A percentile compares a stretch with the other conserved stretches of the same genome.
Conservation (phyloP, 2,888 invertebrate species). For the Gibbula magus region DNA sequence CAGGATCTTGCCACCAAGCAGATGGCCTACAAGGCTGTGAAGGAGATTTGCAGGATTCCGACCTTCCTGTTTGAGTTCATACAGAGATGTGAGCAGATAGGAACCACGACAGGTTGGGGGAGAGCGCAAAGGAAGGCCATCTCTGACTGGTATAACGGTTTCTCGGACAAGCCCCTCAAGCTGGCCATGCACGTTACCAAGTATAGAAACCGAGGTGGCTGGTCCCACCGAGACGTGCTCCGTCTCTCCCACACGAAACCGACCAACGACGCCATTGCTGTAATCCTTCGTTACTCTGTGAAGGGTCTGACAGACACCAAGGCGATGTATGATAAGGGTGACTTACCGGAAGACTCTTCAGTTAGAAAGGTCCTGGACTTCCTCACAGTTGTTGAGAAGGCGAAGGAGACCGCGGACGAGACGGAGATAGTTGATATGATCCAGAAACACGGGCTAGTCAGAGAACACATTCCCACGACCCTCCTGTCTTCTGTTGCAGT, state of each 20-base stretch:
- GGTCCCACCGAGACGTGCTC: slow-evolving; percentile 85
- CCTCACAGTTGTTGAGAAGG: slow-evolving; percentile 64
- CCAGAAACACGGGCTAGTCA: slow-evolving; percentile 77
- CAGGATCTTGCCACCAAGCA: slow-evolving; percentile 76
- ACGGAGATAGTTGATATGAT: slow-evolving; percentile 57
- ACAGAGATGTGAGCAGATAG: slow-evolving; percentile 79
- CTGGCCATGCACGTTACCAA: slow-evolving; percentile 82
- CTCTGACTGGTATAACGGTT: slow-evolving; percentile 80
- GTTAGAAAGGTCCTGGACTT: slow-evolving; percentile 50
- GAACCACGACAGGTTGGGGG: slow-evolving; percentile 78
- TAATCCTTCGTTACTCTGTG: slow-evolving; percentile 51
- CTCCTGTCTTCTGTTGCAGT: slow-evolving; percentile 82
- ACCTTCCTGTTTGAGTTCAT: slow-evolving; percentile 82
- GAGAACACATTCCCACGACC: slow-evolving; percentile 84
- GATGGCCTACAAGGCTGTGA: slow-evolving; percentile 78
- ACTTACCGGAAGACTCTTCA: slow-evolving; percentile 32
- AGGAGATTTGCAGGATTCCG: slow-evolving; percentile 80
- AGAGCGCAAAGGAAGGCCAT: slow-evolving; percentile 82
- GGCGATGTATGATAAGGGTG: slow-evolving; percentile 39
- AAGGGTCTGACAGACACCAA: slow-evolving; percentile 58
- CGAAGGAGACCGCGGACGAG: slow-evolving; percentile 54
- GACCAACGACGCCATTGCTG: slow-evolving; percentile 40
- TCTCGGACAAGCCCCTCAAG: slow-evolving; percentile 77
- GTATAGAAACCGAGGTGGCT: slow-evolving; percentile 81
- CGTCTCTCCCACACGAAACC: slow-evolving; percentile 64